Evolutionary conservation across 2,888 invertebrate genomes (phyloP).

Genomic region (Heliconius charithonia): DNA sequence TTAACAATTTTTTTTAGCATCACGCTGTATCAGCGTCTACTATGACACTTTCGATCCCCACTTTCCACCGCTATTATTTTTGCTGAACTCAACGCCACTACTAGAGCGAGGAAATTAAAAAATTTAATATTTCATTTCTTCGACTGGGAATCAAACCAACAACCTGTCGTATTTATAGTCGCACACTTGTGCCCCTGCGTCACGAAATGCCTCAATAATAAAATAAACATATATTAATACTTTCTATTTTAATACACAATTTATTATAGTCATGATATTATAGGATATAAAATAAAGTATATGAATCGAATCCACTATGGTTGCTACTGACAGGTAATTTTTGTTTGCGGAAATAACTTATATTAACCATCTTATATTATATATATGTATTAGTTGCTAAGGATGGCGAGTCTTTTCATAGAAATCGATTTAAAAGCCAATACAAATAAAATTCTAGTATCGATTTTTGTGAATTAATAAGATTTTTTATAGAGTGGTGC

Average conservation of each 20-base stretch:
- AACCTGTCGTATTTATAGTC: background rate
- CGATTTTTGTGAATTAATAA: background rate
- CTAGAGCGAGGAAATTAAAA: background rate
- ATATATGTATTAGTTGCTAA: background rate
- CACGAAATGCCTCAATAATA: background rate
- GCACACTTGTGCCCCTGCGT: background rate
- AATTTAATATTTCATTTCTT: background rate
- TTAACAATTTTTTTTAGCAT: too few relatives aligned
- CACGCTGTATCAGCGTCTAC: background rate
- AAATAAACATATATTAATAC: too few relatives aligned
- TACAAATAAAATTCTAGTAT: background rate
- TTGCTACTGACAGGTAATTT: conserved; percentile 33
- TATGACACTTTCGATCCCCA: background rate
- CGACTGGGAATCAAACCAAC: background rate
- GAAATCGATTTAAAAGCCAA: background rate
- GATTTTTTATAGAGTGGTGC: background rate
- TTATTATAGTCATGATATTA: background rate
- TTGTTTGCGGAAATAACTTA: conserved; percentile 33
- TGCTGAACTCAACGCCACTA: background rate
- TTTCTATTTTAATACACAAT: too few relatives aligned
- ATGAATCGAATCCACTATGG: conserved; percentile 13
- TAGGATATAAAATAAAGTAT: background rate
- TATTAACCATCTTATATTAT: background rate
- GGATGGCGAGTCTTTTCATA: background rate
- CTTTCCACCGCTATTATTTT: background rate